phyloP scores from a whole-genome alignment of 2,888 invertebrate species.

The Pyrrhia umbra region DNA sequence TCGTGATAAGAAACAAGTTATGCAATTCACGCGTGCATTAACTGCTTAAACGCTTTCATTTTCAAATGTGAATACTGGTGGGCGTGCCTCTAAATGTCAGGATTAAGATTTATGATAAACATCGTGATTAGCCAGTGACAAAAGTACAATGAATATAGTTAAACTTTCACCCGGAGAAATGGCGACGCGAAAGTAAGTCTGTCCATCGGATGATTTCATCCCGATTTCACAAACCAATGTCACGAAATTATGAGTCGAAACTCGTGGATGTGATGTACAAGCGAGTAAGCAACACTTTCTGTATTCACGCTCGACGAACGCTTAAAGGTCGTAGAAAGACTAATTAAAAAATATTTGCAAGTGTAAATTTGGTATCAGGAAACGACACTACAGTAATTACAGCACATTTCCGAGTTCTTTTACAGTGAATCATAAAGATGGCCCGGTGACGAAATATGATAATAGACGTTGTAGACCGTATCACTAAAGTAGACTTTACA shows the following conservation, averaged over 20 bases:
- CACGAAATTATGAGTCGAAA: slow-evolving; percentile 48
- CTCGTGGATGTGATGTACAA: slow-evolving; percentile 49
- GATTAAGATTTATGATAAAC: slow-evolving; percentile 83
- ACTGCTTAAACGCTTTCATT: slow-evolving; percentile 78
- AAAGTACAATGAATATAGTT: slow-evolving; percentile 83
- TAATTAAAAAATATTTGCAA: slow-evolving; percentile 25
- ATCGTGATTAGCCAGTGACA: slow-evolving; percentile 84
- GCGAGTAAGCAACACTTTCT: slow-evolving; percentile 31
- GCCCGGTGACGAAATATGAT: slow-evolving; percentile 49
- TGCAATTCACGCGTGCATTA: slow-evolving; percentile 71
- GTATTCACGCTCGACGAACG: slow-evolving; percentile 19
- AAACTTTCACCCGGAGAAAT: slow-evolving; percentile 87
- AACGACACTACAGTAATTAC: slow-evolving; percentile 30
- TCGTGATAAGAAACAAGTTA: slow-evolving; percentile 63
- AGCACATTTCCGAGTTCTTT: slow-evolving; percentile 41
- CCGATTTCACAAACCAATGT: slow-evolving; percentile 69
- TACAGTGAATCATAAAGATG: slow-evolving; percentile 55
- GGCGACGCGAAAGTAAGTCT: slow-evolving; percentile 78
- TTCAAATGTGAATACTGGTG: slow-evolving; percentile 74
- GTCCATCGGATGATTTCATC: slow-evolving; percentile 74
- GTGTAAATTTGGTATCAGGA: slow-evolving; percentile 40
- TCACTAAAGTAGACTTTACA: slow-evolving; percentile 33
- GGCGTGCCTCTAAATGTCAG: slow-evolving; percentile 80
- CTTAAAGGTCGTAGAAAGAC: slow-evolving; percentile 46
- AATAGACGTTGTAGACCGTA: slow-evolving; percentile 45